Conservation (phyloP, 2,113 vertebrate species). For the Martes martes region DNA sequence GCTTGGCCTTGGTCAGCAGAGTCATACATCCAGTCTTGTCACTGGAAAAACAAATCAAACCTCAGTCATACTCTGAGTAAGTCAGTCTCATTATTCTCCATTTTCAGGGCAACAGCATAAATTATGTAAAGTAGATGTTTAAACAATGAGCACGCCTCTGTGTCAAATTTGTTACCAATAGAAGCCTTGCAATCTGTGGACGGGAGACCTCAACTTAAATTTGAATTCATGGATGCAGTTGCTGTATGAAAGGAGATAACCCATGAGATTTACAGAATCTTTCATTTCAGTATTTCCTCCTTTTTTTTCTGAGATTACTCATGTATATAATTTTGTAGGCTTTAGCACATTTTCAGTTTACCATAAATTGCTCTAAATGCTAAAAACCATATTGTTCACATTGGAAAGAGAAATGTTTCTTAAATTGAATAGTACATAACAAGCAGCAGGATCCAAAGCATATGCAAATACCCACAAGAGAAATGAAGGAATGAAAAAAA, state of each 20-base stretch:
- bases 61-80: not conserved
- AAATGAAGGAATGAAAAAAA: not conserved
- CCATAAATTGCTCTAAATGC: not conserved
- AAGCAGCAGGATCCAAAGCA: not conserved
- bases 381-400: not conserved
- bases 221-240: not conserved
- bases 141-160: not conserved
- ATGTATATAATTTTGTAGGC: not conserved
- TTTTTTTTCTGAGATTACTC: not conserved
- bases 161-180: not conserved
- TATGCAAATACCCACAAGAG: not conserved
- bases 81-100: not conserved
- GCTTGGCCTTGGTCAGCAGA: not conserved
- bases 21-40: not conserved
- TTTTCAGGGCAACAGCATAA: not conserved
- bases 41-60: constrained; percentile 6
- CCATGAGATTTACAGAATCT: not conserved
- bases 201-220: not conserved
- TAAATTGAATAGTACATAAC: not conserved
- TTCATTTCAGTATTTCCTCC: not conserved
- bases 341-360: not conserved
- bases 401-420: not conserved
- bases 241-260: not conserved
- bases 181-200: not conserved
- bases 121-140: not conserved